Evolutionary conservation across 2,113 vertebrate species (phyloP).

Genomic region (Capreolus pygargus): DNA sequence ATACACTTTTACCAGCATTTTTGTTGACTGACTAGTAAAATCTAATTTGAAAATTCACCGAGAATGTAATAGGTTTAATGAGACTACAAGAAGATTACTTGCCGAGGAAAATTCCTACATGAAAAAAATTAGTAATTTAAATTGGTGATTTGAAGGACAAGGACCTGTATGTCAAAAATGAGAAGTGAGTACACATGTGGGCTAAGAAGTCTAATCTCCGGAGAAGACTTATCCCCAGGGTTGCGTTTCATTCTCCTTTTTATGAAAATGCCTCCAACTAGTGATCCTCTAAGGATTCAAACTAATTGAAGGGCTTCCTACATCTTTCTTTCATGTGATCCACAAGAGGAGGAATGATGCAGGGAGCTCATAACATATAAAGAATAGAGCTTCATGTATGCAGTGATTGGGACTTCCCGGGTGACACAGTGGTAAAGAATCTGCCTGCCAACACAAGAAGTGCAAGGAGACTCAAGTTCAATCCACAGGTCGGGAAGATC

Average conservation of each 20-base stretch:
- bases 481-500: background rate
- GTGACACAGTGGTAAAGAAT: background rate
- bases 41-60: slow-evolving; percentile 5
- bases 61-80: background rate
- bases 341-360: background rate
- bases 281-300: background rate
- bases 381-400: background rate
- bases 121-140: background rate
- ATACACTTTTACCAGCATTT: slow-evolving; percentile 3
- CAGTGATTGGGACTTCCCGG: background rate
- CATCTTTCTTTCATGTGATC: background rate
- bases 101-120: background rate
- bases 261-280: background rate
- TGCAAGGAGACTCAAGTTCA: background rate
- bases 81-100: background rate
- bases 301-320: background rate
- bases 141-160: background rate
- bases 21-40: slow-evolving; percentile 36
- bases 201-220: background rate
- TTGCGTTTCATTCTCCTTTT: background rate
- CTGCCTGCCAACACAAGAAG: background rate
- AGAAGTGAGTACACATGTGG: background rate
- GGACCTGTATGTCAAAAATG: background rate
- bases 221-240: background rate
- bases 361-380: background rate